Conservation (phyloP, 2,888 invertebrate genomes). For the Mythimna pallens region DNA sequence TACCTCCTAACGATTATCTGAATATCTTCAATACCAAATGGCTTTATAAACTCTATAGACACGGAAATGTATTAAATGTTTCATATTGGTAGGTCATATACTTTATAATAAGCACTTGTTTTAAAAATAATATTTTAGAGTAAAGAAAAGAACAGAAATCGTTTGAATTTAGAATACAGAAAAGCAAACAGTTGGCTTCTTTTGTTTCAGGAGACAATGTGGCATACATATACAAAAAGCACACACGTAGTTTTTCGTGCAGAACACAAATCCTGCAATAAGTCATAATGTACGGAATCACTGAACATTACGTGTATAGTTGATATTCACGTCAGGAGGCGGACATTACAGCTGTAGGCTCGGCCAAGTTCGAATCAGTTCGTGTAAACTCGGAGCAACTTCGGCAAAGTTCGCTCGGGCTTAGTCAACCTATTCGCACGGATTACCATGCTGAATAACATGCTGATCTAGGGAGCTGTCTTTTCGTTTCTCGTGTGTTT, state of each 20-base stretch:
- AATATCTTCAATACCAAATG: too few relatives aligned
- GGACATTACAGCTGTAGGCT: constrained; percentile 46
- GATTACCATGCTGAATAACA: constrained; percentile 32
- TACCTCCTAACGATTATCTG: too few relatives aligned
- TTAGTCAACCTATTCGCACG: constrained; percentile 22
- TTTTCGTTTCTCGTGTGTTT: constrained; percentile 10
- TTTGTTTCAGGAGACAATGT: not conserved
- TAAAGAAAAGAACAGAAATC: not conserved
- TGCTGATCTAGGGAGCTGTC: constrained; percentile 8
- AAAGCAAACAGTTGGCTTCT: not conserved
- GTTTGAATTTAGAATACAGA: not conserved
- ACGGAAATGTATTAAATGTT: too few relatives aligned
- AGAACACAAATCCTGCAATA: constrained; percentile 51
- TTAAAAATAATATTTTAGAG: not conserved
- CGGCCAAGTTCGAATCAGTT: constrained; percentile 20
- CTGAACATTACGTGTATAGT: constrained; percentile 51
- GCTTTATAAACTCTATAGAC: too few relatives aligned
- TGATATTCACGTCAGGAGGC: constrained; percentile 59
- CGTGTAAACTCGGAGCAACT: constrained; percentile 7
- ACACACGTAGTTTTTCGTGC: constrained; percentile 42
- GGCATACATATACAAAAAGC: constrained; percentile 18
- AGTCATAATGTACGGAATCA: constrained; percentile 58
- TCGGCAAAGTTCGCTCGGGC: constrained; percentile 18
- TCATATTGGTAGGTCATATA: not conserved
- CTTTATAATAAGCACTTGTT: too few relatives aligned